phyloP scores from a whole-genome alignment of 2,888 invertebrate species.

The Fragum whitleyi region DNA sequence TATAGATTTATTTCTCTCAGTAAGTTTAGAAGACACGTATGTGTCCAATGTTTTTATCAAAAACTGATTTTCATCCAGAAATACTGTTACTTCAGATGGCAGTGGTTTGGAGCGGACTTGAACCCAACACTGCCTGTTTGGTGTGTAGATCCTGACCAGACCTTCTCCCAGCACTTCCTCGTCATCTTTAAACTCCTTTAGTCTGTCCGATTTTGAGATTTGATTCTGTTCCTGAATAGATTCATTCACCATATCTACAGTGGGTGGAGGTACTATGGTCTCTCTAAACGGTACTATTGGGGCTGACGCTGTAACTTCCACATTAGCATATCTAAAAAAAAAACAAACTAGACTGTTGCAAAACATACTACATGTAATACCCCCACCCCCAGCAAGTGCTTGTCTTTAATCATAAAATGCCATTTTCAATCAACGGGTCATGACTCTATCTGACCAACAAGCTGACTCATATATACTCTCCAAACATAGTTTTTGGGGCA shows the following conservation, averaged over 20 bases:
- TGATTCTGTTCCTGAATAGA: constrained; percentile 88
- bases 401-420: no score
- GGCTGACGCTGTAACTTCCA: constrained; percentile 94
- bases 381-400: no score
- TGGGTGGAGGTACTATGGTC: constrained; percentile 93
- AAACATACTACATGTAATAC: neutral
- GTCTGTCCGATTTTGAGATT: constrained; percentile 54
- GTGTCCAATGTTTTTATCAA: constrained; percentile 90
- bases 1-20: constrained; percentile 47
- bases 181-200: constrained; percentile 75
- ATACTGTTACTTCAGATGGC: constrained; percentile 89
- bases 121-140: constrained; percentile 90
- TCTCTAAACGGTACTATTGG: constrained; percentile 99
- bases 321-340: constrained; percentile 88
- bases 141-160: constrained; percentile 87
- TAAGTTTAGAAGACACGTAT: constrained; percentile 57
- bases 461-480: no score
- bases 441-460: no score
- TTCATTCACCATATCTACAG: constrained; percentile 94
- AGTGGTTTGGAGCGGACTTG: constrained; percentile 92
- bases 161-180: constrained; percentile 74
- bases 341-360: neutral
- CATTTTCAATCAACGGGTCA: no score
- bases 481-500: no score
- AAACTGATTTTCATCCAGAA: constrained; percentile 90